Base-by-base conservation (phyloP, 1,140 invertebrate genomes). In the Dysdera silvatica region DNA sequence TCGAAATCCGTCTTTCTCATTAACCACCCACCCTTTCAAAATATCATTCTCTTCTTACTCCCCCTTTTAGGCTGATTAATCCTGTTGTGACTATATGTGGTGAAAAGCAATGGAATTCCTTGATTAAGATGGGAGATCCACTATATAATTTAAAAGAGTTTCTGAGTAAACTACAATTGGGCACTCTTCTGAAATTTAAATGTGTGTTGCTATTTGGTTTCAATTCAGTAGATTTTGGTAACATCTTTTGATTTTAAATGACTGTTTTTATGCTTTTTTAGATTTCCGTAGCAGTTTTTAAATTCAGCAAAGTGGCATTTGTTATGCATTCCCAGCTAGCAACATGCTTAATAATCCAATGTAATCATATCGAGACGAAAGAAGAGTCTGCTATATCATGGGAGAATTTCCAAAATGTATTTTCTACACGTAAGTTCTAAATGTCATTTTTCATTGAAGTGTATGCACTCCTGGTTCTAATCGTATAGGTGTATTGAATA, bases 351-450 rank as follows among this genome's bases (percentile, higher is more conserved):
- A n/a, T 65, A 12, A 4, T 59, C 14, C 57, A 60, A 16, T 65
- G 63, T 41, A 24, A 35, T 40, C 56, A 55, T 31, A 54, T 65
- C 20, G 63, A 65, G 40, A 60, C 51, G 8, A 55, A 48, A 40
- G 63, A 65, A 60, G 51, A 60, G 35, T 6, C 56, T 59, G 56
- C 63, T 2, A 65, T 65, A 40, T 65, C 63, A 32, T 65, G 63
- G 63, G 63, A 65, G 56, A 65, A 48, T 43, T 65, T 65, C 35
- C 63, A 65, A 14, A 65, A 65, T 26, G 40, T 47, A 40, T 65
- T 65, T 48, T 65, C 63, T 26, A 24, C 57, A 26, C 59, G 63
- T 65, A 55, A 60, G 29, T 62, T 31, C n/a, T n/a, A n/a, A n/a
- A n/a, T n/a, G n/a, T n/a, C n/a, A n/a, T n/a, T n/a, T n/a, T n/a